phyloP scores from a whole-genome alignment of 2,888 invertebrate species.

The Lucinisca nassula region DNA sequence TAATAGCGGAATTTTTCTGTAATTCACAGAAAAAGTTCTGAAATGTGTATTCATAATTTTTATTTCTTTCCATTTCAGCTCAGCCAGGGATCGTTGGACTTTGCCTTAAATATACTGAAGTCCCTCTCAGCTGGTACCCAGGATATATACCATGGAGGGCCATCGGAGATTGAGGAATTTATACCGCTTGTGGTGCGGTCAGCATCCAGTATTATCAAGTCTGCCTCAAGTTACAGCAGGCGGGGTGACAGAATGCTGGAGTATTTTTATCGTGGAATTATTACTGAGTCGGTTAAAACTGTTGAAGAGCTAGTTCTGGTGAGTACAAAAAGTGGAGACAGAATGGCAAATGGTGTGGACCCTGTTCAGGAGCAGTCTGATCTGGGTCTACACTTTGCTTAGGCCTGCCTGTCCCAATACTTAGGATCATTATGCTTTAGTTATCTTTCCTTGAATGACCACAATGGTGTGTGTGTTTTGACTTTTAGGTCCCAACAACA shows the following conservation, averaged over 20 bases:
- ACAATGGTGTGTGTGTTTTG: too few species aligned
- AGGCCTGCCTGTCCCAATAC: too few species aligned
- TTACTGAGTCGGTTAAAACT: constrained; percentile 55
- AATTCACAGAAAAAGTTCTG: too few species aligned
- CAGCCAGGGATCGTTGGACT: constrained; percentile 59
- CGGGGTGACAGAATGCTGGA: constrained; percentile 23
- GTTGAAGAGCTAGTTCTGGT: constrained; percentile 73
- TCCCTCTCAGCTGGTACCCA: constrained; percentile 53
- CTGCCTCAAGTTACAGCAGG: constrained; percentile 47
- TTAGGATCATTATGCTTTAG: too few species aligned
- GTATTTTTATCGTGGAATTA: constrained; percentile 48
- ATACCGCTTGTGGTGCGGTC: constrained; percentile 71
- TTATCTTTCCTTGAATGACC: too few species aligned
- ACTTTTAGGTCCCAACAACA: too few species aligned
- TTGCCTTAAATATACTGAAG: constrained; percentile 69
- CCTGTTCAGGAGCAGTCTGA: too few species aligned
- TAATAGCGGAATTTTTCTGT: too few species aligned
- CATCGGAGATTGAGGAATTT: constrained; percentile 67
- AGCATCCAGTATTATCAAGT: constrained; percentile 78
- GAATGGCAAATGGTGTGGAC: too few species aligned
- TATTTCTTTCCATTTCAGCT: constrained; percentile 69
- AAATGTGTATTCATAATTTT: too few species aligned
- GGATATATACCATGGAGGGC: constrained; percentile 53
- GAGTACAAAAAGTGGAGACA: constrained; percentile 21
- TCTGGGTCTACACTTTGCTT: too few species aligned